Evolutionary conservation across 2,888 invertebrate species (phyloP).

Genomic region (Thereva nobilitata): DNA sequence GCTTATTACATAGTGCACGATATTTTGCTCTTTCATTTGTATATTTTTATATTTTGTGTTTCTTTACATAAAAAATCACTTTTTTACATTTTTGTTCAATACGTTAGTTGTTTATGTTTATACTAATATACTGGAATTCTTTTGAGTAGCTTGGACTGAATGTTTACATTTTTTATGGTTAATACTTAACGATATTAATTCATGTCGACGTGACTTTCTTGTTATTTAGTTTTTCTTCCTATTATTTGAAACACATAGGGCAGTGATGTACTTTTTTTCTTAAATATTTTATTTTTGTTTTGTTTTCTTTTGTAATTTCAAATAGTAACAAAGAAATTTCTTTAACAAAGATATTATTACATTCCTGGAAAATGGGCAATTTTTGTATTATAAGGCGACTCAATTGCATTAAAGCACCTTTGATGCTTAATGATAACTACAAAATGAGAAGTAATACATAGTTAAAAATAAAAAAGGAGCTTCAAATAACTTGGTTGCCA

Average conservation of each 20-base stretch:
- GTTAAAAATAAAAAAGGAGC: too few species aligned
- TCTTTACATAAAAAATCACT: conserved; percentile 1
- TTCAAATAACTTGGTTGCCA: too few species aligned
- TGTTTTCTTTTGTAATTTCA: not conserved
- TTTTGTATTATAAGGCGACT: too few species aligned
- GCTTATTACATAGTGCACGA: conserved; percentile 29
- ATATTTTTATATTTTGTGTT: conserved; percentile 19
- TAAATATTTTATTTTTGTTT: conserved; percentile 20
- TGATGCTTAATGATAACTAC: too few species aligned
- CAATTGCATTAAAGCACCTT: too few species aligned
- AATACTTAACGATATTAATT: conserved; percentile 14
- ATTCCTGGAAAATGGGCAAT: too few species aligned
- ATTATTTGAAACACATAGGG: conserved; percentile 44
- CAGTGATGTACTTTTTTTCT: conserved; percentile 41
- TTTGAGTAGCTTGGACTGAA: conserved; percentile 24
- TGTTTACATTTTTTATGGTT: conserved; percentile 26
- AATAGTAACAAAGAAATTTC: not conserved
- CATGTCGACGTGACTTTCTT: conserved; percentile 15
- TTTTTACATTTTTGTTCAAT: conserved; percentile 1
- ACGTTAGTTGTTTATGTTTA: conserved; percentile 19
- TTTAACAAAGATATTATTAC: too few species aligned
- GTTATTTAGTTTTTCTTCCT: conserved; percentile 33
- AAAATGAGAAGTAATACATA: too few species aligned
- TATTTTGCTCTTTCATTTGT: conserved; percentile 11
- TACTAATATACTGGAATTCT: conserved; percentile 18